These are phyloP conservation scores for Cladorhizidae sp. DNA, from an alignment of 37 sponge, comb jelly and placozoan genomes.

Conservation along the genomic window DNA sequence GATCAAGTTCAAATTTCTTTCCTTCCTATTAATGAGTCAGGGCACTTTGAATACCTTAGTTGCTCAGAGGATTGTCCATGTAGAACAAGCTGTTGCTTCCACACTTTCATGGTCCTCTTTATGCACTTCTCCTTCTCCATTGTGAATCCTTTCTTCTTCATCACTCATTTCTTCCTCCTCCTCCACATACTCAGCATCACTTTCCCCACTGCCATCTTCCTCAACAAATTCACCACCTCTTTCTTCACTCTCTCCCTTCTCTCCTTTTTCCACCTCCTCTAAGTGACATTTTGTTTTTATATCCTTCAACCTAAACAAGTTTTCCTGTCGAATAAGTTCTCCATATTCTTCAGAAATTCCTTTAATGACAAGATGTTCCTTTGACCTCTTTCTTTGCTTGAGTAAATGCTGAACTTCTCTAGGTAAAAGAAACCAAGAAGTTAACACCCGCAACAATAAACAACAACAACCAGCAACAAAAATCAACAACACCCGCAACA, in stretches of 20 bases:
- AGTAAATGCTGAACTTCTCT: conserved; percentile 44
- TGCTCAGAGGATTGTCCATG: too few species aligned
- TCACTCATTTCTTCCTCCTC: conserved; percentile 35
- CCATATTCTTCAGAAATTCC: conserved; percentile 18
- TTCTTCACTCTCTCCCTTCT: conserved; percentile 6
- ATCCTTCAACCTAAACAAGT: conserved; percentile 54
- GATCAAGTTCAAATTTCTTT: too few species aligned
- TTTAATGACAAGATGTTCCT: conserved; percentile 56
- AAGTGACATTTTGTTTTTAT: conserved; percentile 62
- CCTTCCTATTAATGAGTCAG: too few species aligned
- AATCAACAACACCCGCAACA: too few species aligned
- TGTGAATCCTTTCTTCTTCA: background rate
- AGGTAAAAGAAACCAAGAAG: too few species aligned
- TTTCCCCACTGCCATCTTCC: conserved; percentile 1
- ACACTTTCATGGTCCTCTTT: background rate
- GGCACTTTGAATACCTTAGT: too few species aligned
- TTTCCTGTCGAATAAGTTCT: conserved; percentile 45
- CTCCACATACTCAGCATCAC: conserved; percentile 6
- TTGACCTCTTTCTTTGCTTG: conserved; percentile 55
- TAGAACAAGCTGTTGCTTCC: background rate
- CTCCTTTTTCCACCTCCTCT: conserved; percentile 53
- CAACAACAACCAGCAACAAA: too few species aligned
- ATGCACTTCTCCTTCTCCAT: too few species aligned
- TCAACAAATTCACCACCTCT: conserved; percentile 12
- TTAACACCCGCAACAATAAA: too few species aligned